A percentile compares a stretch with the other conserved stretches of the same genome.
Conservation (phyloP, 2,797 vertebrate genomes). For the Gymnothorax reevesii region DNA sequence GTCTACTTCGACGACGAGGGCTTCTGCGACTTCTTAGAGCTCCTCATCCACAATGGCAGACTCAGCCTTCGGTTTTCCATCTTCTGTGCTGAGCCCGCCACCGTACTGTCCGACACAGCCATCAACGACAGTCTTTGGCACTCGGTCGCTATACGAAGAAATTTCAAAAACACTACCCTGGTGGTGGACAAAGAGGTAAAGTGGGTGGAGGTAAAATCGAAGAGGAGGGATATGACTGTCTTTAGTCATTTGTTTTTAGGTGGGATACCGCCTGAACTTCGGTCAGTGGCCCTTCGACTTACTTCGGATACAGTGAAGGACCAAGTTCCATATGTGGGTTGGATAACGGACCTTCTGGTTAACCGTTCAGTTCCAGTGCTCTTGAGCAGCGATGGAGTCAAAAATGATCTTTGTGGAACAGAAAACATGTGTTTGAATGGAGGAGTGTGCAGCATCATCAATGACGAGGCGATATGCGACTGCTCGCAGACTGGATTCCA, state of each 20-base stretch:
- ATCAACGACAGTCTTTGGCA: slow-evolving; percentile 95
- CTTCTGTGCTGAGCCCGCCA: slow-evolving; percentile 94
- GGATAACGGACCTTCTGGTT: slow-evolving; percentile 89
- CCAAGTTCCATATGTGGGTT: slow-evolving; percentile 87
- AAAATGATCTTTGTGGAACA: slow-evolving; percentile 74
- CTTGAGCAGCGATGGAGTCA: slow-evolving; percentile 84
- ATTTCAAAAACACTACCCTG: slow-evolving; percentile 95
- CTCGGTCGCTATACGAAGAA: slow-evolving; percentile 83
- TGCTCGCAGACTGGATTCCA: slow-evolving; percentile 95
- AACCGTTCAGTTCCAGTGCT: slow-evolving; percentile 77
- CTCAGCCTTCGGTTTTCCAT: slow-evolving; percentile 96
- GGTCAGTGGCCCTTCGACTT: slow-evolving; percentile 84
- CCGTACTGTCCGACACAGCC: slow-evolving; percentile 84
- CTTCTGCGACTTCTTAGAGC: slow-evolving; percentile 98
- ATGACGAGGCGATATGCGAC: slow-evolving; percentile 90
- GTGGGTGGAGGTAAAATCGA: slow-evolving; percentile 96
- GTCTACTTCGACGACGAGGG: slow-evolving; percentile 98
- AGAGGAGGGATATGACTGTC: slow-evolving; percentile 96
- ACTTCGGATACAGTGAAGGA: slow-evolving; percentile 86
- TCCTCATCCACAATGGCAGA: slow-evolving; percentile 90
- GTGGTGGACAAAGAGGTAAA: slow-evolving; percentile 88
- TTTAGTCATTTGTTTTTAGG: slow-evolving; percentile 94
- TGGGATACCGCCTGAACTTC: slow-evolving; percentile 88
- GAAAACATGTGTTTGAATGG: slow-evolving; percentile 93
- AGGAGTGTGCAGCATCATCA: slow-evolving; percentile 92